Evolutionary conservation across 2,113 vertebrate species (phyloP).

Genomic region (Holacanthus passer): DNA sequence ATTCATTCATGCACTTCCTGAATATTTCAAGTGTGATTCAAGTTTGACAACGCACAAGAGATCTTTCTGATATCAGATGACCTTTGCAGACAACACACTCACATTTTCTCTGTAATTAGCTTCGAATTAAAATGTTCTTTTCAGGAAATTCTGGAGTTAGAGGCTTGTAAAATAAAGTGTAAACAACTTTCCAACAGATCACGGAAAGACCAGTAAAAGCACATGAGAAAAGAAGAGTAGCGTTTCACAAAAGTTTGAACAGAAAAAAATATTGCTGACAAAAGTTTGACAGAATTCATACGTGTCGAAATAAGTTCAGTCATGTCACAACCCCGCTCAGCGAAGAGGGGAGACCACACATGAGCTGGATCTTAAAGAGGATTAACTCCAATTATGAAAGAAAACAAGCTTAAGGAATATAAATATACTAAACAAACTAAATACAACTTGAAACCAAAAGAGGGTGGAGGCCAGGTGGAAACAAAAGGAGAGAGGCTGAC

Average conservation of each 20-base stretch:
- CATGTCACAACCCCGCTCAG: neutral
- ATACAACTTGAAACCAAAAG: too few relatives aligned
- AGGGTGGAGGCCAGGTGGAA: neutral
- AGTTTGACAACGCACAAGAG: neutral
- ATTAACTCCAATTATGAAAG: neutral
- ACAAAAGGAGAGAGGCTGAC: neutral
- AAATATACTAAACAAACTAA: neutral
- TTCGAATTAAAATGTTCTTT: neutral
- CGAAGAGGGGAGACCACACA: neutral
- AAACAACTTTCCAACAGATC: too few relatives aligned
- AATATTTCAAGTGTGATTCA: neutral
- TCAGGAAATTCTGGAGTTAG: too few relatives aligned
- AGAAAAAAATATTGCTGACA: too few relatives aligned
- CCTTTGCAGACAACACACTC: neutral
- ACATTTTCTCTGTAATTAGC: neutral
- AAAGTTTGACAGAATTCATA: neutral
- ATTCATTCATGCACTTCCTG: neutral
- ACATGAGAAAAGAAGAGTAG: neutral
- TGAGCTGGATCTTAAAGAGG: neutral
- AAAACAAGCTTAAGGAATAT: too few relatives aligned
- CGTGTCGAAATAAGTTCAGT: neutral
- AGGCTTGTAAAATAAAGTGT: too few relatives aligned
- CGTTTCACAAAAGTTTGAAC: neutral
- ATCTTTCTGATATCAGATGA: neutral
- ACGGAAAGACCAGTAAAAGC: neutral